Evolutionary conservation across 2,888 invertebrate species (phyloP).

Genomic region (Magallana nippona): DNA sequence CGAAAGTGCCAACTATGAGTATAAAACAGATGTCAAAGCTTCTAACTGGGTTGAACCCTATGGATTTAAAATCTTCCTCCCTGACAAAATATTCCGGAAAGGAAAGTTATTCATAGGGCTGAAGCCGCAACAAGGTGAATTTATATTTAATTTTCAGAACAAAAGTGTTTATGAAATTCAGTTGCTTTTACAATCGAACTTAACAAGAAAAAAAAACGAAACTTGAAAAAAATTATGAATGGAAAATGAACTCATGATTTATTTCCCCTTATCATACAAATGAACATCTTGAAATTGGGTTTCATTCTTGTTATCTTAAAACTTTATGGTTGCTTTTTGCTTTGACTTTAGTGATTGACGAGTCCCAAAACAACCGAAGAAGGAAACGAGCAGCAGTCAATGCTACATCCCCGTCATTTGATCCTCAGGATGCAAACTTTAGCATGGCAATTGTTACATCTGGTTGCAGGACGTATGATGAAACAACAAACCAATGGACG

Average conservation of each 20-base stretch:
- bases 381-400: background rate
- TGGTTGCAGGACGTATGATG: constrained; percentile 43
- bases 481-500: constrained; percentile 30
- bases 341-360: background rate
- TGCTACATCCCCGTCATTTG: constrained; percentile 20
- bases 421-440: constrained; percentile 35
- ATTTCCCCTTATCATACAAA: no score
- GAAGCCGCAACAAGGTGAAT: constrained; percentile 41
- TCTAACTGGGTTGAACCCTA: constrained; percentile 34
- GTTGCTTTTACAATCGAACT: no score
- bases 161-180: no score
- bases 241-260: no score
- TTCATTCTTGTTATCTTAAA: background rate
- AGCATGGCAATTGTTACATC: constrained; percentile 41
- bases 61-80: constrained; percentile 49
- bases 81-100: constrained; percentile 35
- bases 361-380: constrained; percentile 6
- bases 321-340: background rate
- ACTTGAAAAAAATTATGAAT: no score
- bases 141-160: background rate
- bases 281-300: background rate
- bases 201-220: no score
- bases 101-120: constrained; percentile 44
- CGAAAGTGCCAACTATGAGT: constrained; percentile 20
- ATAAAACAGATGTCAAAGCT: constrained; percentile 13